Evolutionary conservation across 1,140 invertebrate species (phyloP), one percentile per base, ranked within the genome.

Genomic region (Cyphomyrmex costatus): DNA sequence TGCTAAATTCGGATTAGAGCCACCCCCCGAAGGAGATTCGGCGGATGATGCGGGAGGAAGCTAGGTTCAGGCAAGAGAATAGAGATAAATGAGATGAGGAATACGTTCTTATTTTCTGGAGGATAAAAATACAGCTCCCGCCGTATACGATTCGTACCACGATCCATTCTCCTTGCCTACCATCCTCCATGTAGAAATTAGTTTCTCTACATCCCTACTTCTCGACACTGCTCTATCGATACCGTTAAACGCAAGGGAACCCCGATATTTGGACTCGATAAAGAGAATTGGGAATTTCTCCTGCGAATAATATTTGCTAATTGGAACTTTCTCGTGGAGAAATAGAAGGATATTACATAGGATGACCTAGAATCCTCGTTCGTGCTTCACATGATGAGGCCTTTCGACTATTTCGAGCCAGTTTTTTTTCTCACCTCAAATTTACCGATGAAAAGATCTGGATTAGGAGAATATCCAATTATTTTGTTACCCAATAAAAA

Each of bases 221-320:
- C 14, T 60, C 36, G 24, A 71, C 19, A 2, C 12, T 71, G 65
- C 6, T 73, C 51, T 19, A 12, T 60, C 65, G 51, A 73, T 24
- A 73, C 19, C 5, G 19, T 74, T 74, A 49, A 73, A 74, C 19
- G 12, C 30, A 8, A 61, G 56, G 19, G 8, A 30, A 27, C 36
- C 79, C 58, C 33, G 33, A 82, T 82, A 30, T 82, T 82, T 82
- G 51, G 46, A 73, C 68, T 82, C 66, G 51, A 83, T 83, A 74
- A 42, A 49, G 68, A 74, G 53, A 73, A 83, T 60, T 83, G 68
- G 36, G 58, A 83, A 83, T 83, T 83, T 83, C 79, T 74, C 16
- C 8, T n/a, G 42, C 33, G 53, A 42, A 82, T 82, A 82, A 83
- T 60, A 73, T 73, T 82, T 82, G 79, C 66, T 82, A 82, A 82